Evolutionary conservation across 2,888 invertebrate species (phyloP).

Genomic region (Neoscelio sp.): DNA sequence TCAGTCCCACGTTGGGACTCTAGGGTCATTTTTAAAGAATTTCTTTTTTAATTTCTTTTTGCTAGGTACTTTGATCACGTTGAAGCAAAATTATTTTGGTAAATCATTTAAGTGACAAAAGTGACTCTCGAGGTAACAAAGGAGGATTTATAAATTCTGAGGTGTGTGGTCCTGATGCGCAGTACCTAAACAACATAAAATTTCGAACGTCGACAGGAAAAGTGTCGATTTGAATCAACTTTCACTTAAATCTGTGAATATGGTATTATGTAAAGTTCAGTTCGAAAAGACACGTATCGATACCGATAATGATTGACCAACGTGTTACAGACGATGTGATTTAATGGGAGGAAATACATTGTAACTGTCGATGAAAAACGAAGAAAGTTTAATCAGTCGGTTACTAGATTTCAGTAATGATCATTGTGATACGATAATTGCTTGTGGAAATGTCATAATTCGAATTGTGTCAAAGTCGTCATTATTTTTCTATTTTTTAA

Average conservation of each 20-base stretch:
- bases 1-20: too few relatives aligned
- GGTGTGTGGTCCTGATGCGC: background rate
- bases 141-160: too few relatives aligned
- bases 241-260: slow-evolving; percentile 67
- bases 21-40: too few relatives aligned
- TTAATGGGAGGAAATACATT: slow-evolving; percentile 48
- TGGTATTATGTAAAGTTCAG: slow-evolving; percentile 63
- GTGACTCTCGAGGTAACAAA: too few relatives aligned
- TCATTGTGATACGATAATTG: background rate
- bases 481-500: too few relatives aligned
- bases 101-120: background rate
- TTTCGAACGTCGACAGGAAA: slow-evolving; percentile 47
- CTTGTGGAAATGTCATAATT: background rate
- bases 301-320: slow-evolving; percentile 60
- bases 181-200: slow-evolving; percentile 22
- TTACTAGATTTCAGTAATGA: background rate
- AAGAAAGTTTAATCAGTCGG: slow-evolving; percentile 39
- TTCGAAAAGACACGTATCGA: slow-evolving; percentile 58
- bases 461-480: too few relatives aligned
- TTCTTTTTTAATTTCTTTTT: too few relatives aligned
- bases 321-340: slow-evolving; percentile 53
- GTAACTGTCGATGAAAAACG: slow-evolving; percentile 30
- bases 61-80: too few relatives aligned
- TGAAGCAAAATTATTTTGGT: too few relatives aligned
- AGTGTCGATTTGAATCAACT: slow-evolving; percentile 65